These are phyloP conservation scores for Holothuria glaberrima DNA, from an alignment of 35 echinoderm and acorn worm genomes.

Conservation along the genomic window DNA sequence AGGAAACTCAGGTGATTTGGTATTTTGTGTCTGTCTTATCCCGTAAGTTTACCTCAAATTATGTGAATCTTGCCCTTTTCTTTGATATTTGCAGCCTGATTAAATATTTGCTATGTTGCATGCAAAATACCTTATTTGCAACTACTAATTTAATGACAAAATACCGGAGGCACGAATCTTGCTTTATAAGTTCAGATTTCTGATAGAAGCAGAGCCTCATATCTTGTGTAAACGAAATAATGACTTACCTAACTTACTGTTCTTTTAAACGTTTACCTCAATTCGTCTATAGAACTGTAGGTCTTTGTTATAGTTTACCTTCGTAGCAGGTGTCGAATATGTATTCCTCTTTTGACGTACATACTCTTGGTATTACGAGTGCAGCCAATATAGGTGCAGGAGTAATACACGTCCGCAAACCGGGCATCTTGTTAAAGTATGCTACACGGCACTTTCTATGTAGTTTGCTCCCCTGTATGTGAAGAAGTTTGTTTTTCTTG, in stretches of 20 bases:
- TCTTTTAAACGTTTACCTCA: background rate
- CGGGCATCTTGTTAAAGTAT: too few relatives aligned
- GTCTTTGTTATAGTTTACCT: too few relatives aligned
- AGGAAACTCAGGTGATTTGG: background rate
- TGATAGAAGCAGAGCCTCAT: background rate
- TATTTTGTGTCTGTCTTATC: background rate
- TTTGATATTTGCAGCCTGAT: background rate
- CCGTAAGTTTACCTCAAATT: background rate
- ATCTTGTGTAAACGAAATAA: constrained; percentile 9
- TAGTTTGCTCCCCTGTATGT: too few relatives aligned
- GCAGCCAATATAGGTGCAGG: too few relatives aligned
- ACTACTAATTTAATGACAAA: constrained; percentile 3
- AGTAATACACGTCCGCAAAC: too few relatives aligned
- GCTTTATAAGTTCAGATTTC: background rate
- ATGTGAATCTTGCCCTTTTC: background rate
- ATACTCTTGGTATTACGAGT: too few relatives aligned
- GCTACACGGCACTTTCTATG: too few relatives aligned
- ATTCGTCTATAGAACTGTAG: too few relatives aligned
- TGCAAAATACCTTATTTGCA: background rate
- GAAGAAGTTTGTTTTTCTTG: too few relatives aligned
- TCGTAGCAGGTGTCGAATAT: too few relatives aligned
- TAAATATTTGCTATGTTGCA: background rate
- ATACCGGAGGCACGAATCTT: background rate
- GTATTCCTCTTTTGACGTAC: too few relatives aligned
- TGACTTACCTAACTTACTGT: background rate